Evolutionary conservation across 2,888 invertebrate genomes (phyloP), one percentile per base, ranked within the genome.

Genomic region (Argynnis bischoffii): DNA sequence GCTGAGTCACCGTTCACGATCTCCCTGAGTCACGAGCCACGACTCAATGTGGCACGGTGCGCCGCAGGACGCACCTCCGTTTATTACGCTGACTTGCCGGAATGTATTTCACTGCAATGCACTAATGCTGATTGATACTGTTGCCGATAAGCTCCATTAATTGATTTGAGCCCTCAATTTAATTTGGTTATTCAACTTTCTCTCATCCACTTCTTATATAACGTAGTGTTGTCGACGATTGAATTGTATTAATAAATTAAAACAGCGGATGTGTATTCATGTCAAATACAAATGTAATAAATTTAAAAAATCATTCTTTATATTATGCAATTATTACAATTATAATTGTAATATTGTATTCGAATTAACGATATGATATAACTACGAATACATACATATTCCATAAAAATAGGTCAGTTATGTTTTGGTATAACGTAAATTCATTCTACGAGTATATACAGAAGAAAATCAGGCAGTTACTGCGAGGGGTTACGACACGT

Each of bases 21-120:
- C 69, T 59, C 79, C 90, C 89, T 88, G 89, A 91, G 79, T 91
- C 89, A 89, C 75, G 89, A 90, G 78, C 90, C 89, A 87, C 74
- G 81, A 81, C 77, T 82, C 81, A 79, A 80, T 82, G 80, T 78
- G 70, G 72, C 61, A 69, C 69, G 65, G 67, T 73, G 76, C 86
- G 64, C 61, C 66, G 72, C 61, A 66, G 70, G 72, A 66, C 70
- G 70, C 75, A 73, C 70, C 81, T 79, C 77, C 80, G 79, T 81
- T 86, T 85, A 86, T 82, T 85, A 81, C 76, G 85, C 86, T 89
- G 89, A 89, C 85, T 81, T 75, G 79, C 78, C 82, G 70, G 76
- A 86, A 83, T 76, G 69, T 79, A 69, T 74, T 75, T 81, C 81
- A 76, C 77, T 78, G 78, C 79, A 82, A 81, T 84, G 81, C 82